phyloP scores from a whole-genome alignment of 2,888 invertebrate species.

The Baronia brevicornis region DNA sequence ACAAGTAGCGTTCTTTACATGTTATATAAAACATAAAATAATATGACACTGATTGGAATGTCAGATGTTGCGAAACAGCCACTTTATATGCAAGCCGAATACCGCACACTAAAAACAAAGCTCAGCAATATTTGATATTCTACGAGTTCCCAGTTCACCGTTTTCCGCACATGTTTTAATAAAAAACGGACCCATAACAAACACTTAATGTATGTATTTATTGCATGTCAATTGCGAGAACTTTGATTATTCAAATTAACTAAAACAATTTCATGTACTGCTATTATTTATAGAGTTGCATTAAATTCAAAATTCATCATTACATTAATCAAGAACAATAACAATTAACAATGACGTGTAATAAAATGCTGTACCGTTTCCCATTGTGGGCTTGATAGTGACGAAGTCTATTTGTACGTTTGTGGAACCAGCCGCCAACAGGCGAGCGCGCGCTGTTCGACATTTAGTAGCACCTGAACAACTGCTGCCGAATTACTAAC shows the following conservation, averaged over 20 bases:
- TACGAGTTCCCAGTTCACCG: conserved; percentile 47
- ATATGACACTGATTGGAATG: conserved; percentile 38
- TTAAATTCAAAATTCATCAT: conserved; percentile 2
- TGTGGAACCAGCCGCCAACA: conserved; percentile 61
- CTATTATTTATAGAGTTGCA: conserved; percentile 8
- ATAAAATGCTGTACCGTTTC: conserved; percentile 52
- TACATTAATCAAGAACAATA: conserved; percentile 19
- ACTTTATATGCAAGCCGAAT: conserved; percentile 47
- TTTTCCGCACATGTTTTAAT: conserved; percentile 30
- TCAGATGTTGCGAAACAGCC: conserved; percentile 42
- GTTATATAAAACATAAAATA: conserved; percentile 22
- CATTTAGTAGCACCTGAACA: conserved; percentile 45
- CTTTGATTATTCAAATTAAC: too few relatives aligned
- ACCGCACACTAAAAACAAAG: conserved; percentile 35
- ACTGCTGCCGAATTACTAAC: conserved; percentile 33
- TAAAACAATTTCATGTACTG: too few relatives aligned
- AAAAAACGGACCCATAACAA: conserved; percentile 26
- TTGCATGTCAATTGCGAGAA: conserved; percentile 21
- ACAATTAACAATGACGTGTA: conserved; percentile 4
- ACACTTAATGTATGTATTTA: conserved; percentile 21
- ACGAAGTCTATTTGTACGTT: conserved; percentile 53
- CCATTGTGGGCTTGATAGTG: conserved; percentile 59
- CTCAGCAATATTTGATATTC: conserved; percentile 45
- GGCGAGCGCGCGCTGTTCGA: conserved; percentile 54
- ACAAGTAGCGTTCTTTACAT: too few relatives aligned